These are phyloP conservation scores for Aleiodes testaceus DNA, from an alignment of 2,888 invertebrate species.

Conservation along the genomic window DNA sequence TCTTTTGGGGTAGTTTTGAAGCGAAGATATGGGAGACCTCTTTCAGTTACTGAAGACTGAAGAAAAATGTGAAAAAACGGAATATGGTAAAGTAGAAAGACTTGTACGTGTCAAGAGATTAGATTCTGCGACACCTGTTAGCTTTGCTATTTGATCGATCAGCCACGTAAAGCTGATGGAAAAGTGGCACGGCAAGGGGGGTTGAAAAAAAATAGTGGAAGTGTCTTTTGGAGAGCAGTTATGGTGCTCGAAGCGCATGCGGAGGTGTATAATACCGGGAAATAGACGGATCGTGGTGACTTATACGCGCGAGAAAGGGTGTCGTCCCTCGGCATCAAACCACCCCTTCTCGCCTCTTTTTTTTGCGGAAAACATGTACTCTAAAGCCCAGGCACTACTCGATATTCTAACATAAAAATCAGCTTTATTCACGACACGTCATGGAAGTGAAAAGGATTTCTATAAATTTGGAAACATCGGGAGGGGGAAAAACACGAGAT, in stretches of 20 bases:
- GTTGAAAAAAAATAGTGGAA: conserved; percentile 46
- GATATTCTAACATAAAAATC: conserved; percentile 68
- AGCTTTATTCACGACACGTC: conserved; percentile 62
- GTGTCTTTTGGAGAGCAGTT: conserved; percentile 30
- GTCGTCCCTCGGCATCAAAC: conserved; percentile 30
- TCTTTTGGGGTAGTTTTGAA: too few relatives aligned
- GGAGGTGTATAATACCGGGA: conserved; percentile 40
- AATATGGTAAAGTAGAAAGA: conserved; percentile 68
- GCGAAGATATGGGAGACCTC: too few relatives aligned
- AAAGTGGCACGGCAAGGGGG: conserved; percentile 11
- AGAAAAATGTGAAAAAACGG: conserved; percentile 38
- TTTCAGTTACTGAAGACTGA: not conserved
- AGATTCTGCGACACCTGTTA: conserved; percentile 63
- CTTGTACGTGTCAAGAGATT: conserved; percentile 65
- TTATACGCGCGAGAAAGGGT: conserved; percentile 18
- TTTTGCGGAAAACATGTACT: conserved; percentile 60
- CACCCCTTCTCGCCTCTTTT: conserved; percentile 40
- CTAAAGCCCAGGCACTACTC: conserved; percentile 58
- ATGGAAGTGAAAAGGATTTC: conserved; percentile 46
- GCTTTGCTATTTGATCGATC: conserved; percentile 69
- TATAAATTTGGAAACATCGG: conserved; percentile 47
- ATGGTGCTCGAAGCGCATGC: conserved; percentile 38
- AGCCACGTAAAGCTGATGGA: conserved; percentile 44
- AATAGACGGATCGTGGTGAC: conserved; percentile 52
- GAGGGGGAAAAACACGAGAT: not conserved